Conservation (phyloP, 1,140 invertebrate species). For the Zaprionus camerounensis region DNA sequence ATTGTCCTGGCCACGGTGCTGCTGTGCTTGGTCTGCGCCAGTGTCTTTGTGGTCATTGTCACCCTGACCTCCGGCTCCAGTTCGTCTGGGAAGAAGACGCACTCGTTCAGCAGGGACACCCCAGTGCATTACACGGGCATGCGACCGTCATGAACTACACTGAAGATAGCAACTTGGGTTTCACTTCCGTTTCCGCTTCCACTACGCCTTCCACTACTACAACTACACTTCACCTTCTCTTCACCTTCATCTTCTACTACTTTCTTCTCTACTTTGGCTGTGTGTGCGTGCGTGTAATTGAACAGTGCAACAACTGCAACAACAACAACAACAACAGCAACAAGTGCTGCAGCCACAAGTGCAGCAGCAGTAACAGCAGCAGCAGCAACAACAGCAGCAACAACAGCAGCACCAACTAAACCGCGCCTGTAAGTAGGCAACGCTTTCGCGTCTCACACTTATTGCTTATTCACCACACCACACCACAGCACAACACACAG, state of each 20-base stretch:
- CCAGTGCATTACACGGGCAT: constrained; percentile 83
- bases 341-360: neutral
- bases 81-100: constrained; percentile 87
- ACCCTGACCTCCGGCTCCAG: constrained; percentile 88
- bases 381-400: neutral
- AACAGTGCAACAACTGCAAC: constrained; percentile 8
- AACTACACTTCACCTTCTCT: neutral
- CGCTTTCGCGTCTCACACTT: constrained; percentile 10
- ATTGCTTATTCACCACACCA: constrained; percentile 2
- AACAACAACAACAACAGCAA: neutral
- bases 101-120: constrained; percentile 86
- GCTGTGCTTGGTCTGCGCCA: constrained; percentile 88
- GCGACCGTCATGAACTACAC: constrained; percentile 75
- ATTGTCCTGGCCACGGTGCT: constrained; percentile 88
- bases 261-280: constrained; percentile 14
- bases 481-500: neutral
- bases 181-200: constrained; percentile 57
- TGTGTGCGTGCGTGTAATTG: constrained; percentile 37
- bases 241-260: constrained; percentile 8
- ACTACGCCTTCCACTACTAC: neutral
- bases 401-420: neutral
- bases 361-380: neutral
- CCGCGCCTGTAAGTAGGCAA: constrained; percentile 63
- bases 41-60: constrained; percentile 89
- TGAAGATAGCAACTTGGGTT: constrained; percentile 29